phyloP scores from a whole-genome alignment of 2,113 vertebrate genomes.

The Notothenia coriiceps region DNA sequence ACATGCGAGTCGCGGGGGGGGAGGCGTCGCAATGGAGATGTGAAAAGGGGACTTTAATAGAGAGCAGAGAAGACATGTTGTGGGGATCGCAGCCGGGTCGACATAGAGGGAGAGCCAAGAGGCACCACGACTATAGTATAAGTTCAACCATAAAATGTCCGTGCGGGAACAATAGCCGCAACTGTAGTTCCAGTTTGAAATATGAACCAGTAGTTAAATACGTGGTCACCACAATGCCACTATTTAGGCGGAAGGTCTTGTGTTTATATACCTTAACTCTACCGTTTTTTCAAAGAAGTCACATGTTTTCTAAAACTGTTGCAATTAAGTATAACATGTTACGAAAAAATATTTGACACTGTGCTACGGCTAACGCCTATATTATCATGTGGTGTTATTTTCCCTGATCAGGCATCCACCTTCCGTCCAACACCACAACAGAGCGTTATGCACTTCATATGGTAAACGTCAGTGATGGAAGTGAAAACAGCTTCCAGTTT shows the following conservation, averaged over 20 bases:
- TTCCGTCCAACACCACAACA: background rate
- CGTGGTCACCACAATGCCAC: no score
- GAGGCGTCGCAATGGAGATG: no score
- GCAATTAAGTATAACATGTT: conserved; percentile 39
- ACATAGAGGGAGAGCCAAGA: no score
- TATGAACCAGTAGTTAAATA: no score
- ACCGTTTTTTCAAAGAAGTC: conserved; percentile 9
- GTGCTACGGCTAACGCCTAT: background rate
- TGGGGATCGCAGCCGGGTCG: no score
- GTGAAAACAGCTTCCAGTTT: background rate
- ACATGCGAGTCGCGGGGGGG: no score
- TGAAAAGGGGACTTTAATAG: no score
- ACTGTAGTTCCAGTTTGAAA: no score
- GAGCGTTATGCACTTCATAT: conserved; percentile 7
- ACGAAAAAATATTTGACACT: conserved; percentile 32
- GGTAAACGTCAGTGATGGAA: background rate
- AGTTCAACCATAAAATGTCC: no score
- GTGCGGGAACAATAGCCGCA: no score
- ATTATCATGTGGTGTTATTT: conserved; percentile 49
- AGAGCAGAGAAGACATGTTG: no score
- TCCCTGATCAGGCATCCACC: background rate
- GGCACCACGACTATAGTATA: no score
- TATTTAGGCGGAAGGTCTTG: background rate
- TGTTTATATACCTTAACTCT: conserved; percentile 19
- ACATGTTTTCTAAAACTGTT: background rate